Base-by-base conservation (phyloP, 2,797 vertebrate species). In the Pseudomugil tenellus region DNA sequence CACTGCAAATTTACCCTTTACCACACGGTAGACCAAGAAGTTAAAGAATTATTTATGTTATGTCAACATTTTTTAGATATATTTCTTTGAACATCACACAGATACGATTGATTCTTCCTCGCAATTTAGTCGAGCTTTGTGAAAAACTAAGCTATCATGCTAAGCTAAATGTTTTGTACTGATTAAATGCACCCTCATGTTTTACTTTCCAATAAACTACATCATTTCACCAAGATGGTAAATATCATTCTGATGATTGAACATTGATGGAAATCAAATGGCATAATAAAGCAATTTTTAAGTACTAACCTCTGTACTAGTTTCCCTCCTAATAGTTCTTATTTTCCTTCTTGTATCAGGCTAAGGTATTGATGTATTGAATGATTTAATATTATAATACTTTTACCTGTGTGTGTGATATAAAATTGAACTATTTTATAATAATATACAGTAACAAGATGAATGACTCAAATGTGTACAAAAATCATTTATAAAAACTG, bases 101-200 rank as follows among this genome's bases (percentile, higher is more conserved):
- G 0, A 58, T 11, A 46, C 12, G 46, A 19, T 37, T 29, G 48
- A 39, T 41, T 68, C 6, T 57, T 37, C n/a, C 16, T 55, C 16
- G 46, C 6, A 37, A 72, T 16, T 10, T 37, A 60, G 3, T 10
- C n/a, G 2, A 53, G 10, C 35, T 46, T 59, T 60, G 9, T 77
- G 58, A 57, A 76, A 70, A 53, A 80, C 21, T 5, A 41, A 41
- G 16, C 17, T 37, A 37, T 37, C 14, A 37, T 14, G 35, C 3
- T 37, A 4, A 7, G 39, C 17, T 2, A 26, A 51, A 51, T 13
- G 23, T 23, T 26, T n/a, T 19, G 54, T 52, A 13, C 60, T 8
- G 34, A 46, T 74, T 53, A 11, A 16, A 28, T 59, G 46, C 31
- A 54, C 16, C 21, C 13, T n/a, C 29, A 58, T 35, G 17, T 34